Base-by-base conservation (phyloP, 2,888 invertebrate genomes). In the Melipona bicolor region DNA sequence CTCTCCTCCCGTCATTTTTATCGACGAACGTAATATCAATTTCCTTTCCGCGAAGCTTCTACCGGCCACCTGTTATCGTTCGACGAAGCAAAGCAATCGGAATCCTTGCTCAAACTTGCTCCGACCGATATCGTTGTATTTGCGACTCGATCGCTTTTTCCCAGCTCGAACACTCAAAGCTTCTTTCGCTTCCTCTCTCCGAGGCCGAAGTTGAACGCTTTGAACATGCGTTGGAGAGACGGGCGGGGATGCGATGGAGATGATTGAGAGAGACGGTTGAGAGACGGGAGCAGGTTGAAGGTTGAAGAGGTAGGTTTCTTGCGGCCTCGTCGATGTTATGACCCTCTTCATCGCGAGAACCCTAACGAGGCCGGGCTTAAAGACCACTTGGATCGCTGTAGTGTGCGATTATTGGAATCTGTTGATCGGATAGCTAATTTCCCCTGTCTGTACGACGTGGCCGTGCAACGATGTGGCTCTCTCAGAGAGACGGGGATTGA, bases 1-100 rank as follows among this genome's bases (percentile, higher is more conserved):
- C 9, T 21, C 54, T 52, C 54, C 61, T n/a, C 32, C 32, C 24
- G 69, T 72, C 56, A 83, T 77, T 77, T 83, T 83, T 83, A 83
- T 62, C 49, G 11, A 27, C 4, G 74, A 75, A 78, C 78, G 70
- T 74, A 78, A 83, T 84, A 83, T 74, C 83, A 83, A 83, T 84
- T 84, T 83, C 83, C 73, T 77, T 74, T 52, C 36, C 50, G 56
- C 54, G 54, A 17, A 64, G n/a, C 73, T 73, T 56, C 77, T 6
- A 54, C 65, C 74, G 54, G 77, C 77, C 77, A 77, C 83, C 83
- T 83, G 83, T 83, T 83, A 83, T 83, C 77, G 36, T 83, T 73
- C 27, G 65, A 9, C 65, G 68, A 79, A 65, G 59, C 61, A 83
- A 82, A 82, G 59, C 68, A 77, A 71, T 68, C 70, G 54, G 72